Base-by-base conservation (phyloP, 1,140 invertebrate species). In the Neotoxoptera formosana region DNA sequence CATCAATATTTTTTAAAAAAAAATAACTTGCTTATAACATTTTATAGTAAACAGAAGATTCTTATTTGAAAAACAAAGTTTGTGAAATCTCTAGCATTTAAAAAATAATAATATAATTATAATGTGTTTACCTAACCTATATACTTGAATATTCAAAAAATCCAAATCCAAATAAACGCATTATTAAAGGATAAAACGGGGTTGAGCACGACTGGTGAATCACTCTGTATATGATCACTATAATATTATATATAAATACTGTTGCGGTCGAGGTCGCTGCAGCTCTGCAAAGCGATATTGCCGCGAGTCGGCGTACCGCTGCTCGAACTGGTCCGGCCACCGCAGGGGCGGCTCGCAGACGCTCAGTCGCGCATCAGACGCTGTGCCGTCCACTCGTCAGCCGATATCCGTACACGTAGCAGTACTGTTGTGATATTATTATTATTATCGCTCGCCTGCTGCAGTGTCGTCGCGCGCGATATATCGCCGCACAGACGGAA, bases 351-450 rank as follows among this genome's bases (percentile, higher is more conserved):
- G 60, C n/a, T 83, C 76, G n/a, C n/a, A 36, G 34, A 34, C 14
- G 21, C 88, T 76, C 91, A 93, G 91, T 93, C 81, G 51, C 45
- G 47, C n/a, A 41, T 36, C 81, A 86, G 81, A 93, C 48, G 91
- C 36, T 14, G 48, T 56, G 48, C 48, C 36, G 81, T 34, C 81
- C 47, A 86, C 81, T 84, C n/a, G 48, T 36, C 8, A 20, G 11
- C 53, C 84, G 84, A 47, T 87, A 36, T 36, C 36, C 21, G 11
- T 6, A 36, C 21, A 30, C 17, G 60, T 17, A 76, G 17, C 60
- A 76, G 60, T n/a, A 17, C 14, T 76, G n/a, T 20, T n/a, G n/a
- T n/a, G n/a, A n/a, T n/a, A n/a, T n/a, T n/a, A n/a, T 17, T n/a
- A 76, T n/a, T n/a, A 76, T n/a, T n/a, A 17, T 76, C 30, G 25